These are phyloP conservation scores for Hemitrygon akajei DNA, from an alignment of 2,797 vertebrate species.

Conservation along the genomic window DNA sequence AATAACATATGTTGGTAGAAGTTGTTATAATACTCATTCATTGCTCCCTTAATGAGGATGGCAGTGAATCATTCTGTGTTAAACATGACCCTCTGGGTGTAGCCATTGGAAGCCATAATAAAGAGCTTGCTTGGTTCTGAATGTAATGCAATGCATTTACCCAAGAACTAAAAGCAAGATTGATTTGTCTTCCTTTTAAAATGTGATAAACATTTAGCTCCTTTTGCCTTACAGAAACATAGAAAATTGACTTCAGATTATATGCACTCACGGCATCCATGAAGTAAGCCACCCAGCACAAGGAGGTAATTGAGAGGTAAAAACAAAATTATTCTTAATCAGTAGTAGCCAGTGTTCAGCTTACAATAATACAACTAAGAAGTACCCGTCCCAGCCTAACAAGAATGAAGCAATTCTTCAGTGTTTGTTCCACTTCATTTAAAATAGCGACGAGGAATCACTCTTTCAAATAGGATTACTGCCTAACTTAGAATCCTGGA, in stretches of 20 bases:
- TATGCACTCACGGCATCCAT: neutral
- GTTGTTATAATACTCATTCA: neutral
- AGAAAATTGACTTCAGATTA: neutral
- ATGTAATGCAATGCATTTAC: neutral
- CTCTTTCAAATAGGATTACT: neutral
- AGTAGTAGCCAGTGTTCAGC: neutral
- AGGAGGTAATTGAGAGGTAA: neutral
- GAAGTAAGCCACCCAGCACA: neutral
- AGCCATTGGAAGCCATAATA: neutral
- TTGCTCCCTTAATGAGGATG: constrained; percentile 14
- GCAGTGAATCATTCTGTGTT: neutral
- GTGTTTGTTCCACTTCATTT: neutral
- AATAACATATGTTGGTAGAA: neutral
- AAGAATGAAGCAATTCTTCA: neutral
- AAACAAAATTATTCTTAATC: neutral
- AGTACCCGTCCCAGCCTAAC: neutral
- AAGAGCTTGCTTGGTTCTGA: neutral
- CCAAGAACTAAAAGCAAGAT: neutral
- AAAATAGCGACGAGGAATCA: neutral
- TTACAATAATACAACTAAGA: neutral
- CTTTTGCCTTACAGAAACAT: neutral
- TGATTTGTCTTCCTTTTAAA: neutral
- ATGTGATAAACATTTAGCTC: neutral
- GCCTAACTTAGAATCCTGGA: neutral
- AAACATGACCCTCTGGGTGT: neutral